Base-by-base conservation (phyloP, 2,888 invertebrate genomes). In the Lottia gigantea region DNA sequence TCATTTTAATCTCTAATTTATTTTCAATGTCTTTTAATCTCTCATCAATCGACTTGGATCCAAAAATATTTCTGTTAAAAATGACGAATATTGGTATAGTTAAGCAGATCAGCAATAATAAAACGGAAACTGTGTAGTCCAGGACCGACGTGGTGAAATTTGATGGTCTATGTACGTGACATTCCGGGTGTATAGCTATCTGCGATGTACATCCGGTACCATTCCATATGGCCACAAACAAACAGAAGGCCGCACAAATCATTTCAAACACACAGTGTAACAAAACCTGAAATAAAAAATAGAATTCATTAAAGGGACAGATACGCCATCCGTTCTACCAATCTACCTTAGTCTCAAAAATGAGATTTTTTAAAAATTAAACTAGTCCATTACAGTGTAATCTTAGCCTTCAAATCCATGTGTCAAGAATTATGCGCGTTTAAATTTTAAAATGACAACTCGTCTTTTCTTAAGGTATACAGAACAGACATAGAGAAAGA, bases 31-130 rank as follows among this genome's bases (percentile, higher is more conserved):
- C 55, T 23, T 55, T 55, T 55, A 55, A 55, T 23, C 55, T 19
- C 15, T 55, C 55, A 55, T 55, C 55, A 23, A 55, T 55, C 12
- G 55, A 23, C 23, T 55, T 55, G 23, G 55, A 55, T 23, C 55
- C 55, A 23, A 55, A 55, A 55, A 55, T 55, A 55, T 55, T 55
- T 15, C 55, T 19, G 23, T 55, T 55, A 23, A 55, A 23, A 23
- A 55, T 55, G 12, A 55, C 55, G 23, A 55, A 55, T 55, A 55
- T 55, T 55, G 55, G 55, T 12, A 55, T 55, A 23, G 15, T 55
- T 55, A 55, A 55, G 14, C 55, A 23, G 23, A 23, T 55, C 14
- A 55, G 55, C 11, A 55, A 23, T 23, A 55, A 23, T 6, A 55
- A 19, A 55, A 55, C 23, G 19, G 19, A 55, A 14, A 55, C 23